Percentiles rank a stretch among this genome's conserved stretches.
Evolutionary conservation across 2,888 invertebrate species (phyloP).

Genomic region (Dasysyrphus albostriatus): DNA sequence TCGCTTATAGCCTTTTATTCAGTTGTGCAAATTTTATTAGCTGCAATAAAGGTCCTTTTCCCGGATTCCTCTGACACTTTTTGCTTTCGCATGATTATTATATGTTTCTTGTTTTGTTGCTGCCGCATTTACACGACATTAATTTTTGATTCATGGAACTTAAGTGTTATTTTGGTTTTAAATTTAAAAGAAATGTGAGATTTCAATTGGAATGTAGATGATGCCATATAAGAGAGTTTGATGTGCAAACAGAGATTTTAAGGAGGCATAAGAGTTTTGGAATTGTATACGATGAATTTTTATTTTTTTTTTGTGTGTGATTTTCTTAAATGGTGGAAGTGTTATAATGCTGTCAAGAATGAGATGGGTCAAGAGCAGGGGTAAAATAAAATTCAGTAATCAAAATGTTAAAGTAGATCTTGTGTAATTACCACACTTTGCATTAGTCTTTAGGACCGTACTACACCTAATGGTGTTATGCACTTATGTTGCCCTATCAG

Average conservation of each 20-base stretch:
- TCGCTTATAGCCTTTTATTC: conserved; percentile 2
- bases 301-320: not conserved
- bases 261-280: not conserved
- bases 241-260: not conserved
- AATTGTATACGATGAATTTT: not conserved
- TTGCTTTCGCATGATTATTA: conserved; percentile 18
- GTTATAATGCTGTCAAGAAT: too few relatives aligned
- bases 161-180: conserved; percentile 31
- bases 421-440: too few relatives aligned
- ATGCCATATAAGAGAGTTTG: not conserved
- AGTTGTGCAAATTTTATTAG: conserved; percentile 45
- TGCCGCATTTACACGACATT: conserved; percentile 44
- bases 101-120: conserved; percentile 25
- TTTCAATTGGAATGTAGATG: conserved; percentile 22
- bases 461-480: too few relatives aligned
- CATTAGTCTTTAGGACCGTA: too few relatives aligned
- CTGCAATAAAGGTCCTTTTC: conserved; percentile 34
- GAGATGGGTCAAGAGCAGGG: too few relatives aligned
- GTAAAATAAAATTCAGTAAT: too few relatives aligned
- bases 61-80: not conserved
- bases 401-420: too few relatives aligned
- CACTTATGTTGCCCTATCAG: too few relatives aligned
- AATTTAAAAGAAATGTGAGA: conserved; percentile 20
- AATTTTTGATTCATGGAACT: conserved; percentile 40
- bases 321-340: not conserved